Evolutionary conservation across 2,113 vertebrate species (phyloP), one percentile per base, ranked within the genome.

Genomic region (Cyprinus carpio): DNA sequence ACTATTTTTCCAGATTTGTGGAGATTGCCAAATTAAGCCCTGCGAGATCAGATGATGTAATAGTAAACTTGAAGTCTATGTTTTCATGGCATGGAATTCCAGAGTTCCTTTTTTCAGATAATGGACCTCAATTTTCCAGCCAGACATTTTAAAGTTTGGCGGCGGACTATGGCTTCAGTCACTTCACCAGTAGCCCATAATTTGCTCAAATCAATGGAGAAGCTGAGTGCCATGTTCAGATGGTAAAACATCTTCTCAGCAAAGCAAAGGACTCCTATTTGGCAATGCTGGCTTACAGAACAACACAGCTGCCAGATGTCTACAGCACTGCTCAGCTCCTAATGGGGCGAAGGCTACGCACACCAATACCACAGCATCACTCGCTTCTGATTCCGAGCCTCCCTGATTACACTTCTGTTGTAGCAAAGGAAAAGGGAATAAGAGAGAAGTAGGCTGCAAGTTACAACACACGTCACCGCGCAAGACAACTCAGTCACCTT

Each of bases 181-280:
- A 80, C 23, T 65, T 81, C 9, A 67, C 46, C 20, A 81, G 69
- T 11, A 85, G 80, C 31, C 65, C 64, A 15, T 62, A 10, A 18
- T 88, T 74, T 78, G 3, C 74, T 18, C 51, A 83, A 43, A 43
- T 25, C 49, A 74, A 85, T 65, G 43, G 84, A 11, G 62, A 85
- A 29, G 84, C 65, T 4, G 51, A 82, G 29, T 16, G 23, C 23
- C 54, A 74, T 4, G 56, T 82, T 12, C 49, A 81, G 15, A 81
- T 3, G 0, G 77, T 75, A 7, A 84, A 77, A 27, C 13, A 25
- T 4, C 37, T 80, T 4, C 37, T 80, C 2, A 84, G 23, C 16
- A 87, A 87, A 54, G 23, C 62, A 25, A 7, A 60, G 43, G 75
- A 84, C 11, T 25, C 82, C 13, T 81, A 67, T 12, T 18, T 77